Conservation (phyloP, 2,888 invertebrate genomes). For the Dicycla oo region DNA sequence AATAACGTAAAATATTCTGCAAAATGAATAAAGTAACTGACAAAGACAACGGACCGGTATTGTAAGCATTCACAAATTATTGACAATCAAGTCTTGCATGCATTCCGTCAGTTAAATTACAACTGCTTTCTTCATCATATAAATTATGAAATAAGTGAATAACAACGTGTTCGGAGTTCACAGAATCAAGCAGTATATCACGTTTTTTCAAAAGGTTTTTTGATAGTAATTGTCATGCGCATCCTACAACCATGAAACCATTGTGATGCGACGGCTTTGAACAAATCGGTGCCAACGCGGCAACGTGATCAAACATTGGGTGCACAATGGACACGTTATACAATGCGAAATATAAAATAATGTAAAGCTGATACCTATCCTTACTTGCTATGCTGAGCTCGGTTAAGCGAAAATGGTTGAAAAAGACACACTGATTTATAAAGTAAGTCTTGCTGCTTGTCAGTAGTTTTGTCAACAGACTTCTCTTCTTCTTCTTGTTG, state of each 20-base stretch:
- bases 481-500: no score
- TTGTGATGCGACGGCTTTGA: slow-evolving; percentile 28
- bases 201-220: slow-evolving; percentile 28
- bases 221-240: slow-evolving; percentile 15
- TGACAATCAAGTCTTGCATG: slow-evolving; percentile 41
- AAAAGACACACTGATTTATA: neutral
- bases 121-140: slow-evolving; percentile 29
- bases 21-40: slow-evolving; percentile 3
- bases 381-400: neutral
- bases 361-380: neutral
- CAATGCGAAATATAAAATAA: slow-evolving; percentile 15
- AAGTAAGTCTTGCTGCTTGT: neutral
- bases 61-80: slow-evolving; percentile 5
- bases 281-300: slow-evolving; percentile 17
- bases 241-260: slow-evolving; percentile 21
- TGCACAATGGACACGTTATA: slow-evolving; percentile 28
- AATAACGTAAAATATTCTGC: slow-evolving; percentile 30
- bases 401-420: neutral
- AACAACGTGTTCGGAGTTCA: slow-evolving; percentile 31
- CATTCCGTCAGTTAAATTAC: slow-evolving; percentile 33
- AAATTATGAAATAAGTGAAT: slow-evolving; percentile 33
- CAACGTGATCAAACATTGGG: slow-evolving; percentile 24
- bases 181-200: slow-evolving; percentile 43
- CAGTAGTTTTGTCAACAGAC: neutral
- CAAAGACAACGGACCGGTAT: slow-evolving; percentile 10